Evolutionary conservation across 2,113 vertebrate genomes (phyloP).

Genomic region (Hippocampus barbouri): DNA sequence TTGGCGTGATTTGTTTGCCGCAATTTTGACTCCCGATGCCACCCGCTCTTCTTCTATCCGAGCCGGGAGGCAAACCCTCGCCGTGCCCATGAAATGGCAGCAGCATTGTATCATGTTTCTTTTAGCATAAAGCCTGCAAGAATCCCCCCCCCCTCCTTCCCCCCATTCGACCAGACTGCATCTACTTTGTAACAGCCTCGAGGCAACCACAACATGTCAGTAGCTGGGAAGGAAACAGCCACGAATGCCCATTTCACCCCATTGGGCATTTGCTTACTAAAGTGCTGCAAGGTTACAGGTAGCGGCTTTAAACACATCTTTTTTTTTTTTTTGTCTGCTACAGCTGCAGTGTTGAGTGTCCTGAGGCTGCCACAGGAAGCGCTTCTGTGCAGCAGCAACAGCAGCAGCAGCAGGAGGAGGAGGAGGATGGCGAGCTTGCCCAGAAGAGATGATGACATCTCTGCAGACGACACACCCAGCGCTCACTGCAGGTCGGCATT

Average conservation of each 20-base stretch:
- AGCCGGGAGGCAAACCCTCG: no score
- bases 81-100: not conserved
- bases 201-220: not conserved
- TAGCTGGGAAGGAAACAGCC: not conserved
- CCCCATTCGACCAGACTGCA: not conserved
- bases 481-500: conserved; percentile 58
- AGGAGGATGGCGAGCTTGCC: not conserved
- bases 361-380: not conserved
- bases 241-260: not conserved
- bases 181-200: not conserved
- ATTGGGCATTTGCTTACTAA: no score
- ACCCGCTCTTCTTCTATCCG: no score
- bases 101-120: not conserved
- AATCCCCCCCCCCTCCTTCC: not conserved
- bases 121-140: not conserved
- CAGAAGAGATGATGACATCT: conserved; percentile 42
- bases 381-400: not conserved
- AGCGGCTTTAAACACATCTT: not conserved
- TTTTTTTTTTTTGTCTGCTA: not conserved
- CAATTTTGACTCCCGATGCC: not conserved
- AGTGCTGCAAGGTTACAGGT: conserved; percentile 11
- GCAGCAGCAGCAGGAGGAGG: not conserved
- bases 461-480: conserved; percentile 77
- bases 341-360: not conserved
- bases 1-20: no score